phyloP scores from a whole-genome alignment of 2,797 vertebrate species.

The Leptodactylus fallax region DNA sequence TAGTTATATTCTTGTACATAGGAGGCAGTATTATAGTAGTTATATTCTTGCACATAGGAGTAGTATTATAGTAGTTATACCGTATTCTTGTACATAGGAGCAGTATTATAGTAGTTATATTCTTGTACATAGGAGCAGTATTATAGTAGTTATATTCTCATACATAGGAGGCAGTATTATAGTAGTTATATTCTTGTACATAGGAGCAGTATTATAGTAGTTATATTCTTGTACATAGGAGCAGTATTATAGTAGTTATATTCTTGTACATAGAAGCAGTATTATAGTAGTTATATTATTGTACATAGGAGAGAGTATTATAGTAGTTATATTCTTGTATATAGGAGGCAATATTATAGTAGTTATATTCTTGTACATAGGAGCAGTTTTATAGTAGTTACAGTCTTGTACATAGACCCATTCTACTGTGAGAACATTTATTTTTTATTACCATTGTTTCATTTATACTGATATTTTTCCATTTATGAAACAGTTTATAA shows the following conservation, averaged over 20 bases:
- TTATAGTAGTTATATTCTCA: conserved; percentile 5
- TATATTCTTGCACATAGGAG: no score
- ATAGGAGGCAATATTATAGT: neutral
- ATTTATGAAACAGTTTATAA: no score
- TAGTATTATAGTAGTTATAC: neutral
- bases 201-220: conserved; percentile 3
- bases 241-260: conserved; percentile 10
- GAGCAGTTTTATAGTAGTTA: conserved; percentile 3
- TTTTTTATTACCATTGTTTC: no score
- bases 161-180: neutral
- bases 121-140: neutral
- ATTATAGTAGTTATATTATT: conserved; percentile 1
- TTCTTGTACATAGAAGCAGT: neutral
- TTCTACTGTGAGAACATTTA: no score
- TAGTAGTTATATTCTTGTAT: neutral
- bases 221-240: neutral
- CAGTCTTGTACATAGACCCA: neutral
- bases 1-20: neutral
- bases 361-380: conserved; percentile 8
- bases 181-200: neutral
- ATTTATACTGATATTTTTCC: no score
- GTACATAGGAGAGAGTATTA: neutral
- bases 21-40: no score
- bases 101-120: conserved; percentile 8
- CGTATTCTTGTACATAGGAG: neutral